These are phyloP conservation scores for Trichoplusia ni DNA, from an alignment of 1,140 invertebrate genomes.

Conservation along the genomic window DNA sequence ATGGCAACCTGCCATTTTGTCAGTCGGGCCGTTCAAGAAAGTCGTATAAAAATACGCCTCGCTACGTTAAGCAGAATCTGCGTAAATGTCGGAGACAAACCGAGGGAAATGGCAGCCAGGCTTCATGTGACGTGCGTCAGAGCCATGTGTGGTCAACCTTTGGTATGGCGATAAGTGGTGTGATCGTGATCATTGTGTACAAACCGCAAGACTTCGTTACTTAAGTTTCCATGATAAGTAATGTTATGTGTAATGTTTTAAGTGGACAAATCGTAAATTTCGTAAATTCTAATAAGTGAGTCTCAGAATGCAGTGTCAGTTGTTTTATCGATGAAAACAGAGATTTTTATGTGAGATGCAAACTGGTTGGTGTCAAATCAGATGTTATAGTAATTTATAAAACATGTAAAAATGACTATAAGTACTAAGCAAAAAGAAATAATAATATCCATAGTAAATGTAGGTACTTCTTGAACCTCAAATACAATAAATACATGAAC, in stretches of 20 bases:
- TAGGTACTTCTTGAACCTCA: too few species aligned
- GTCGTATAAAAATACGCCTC: constrained; percentile 66
- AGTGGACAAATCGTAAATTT: too few species aligned
- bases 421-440: too few species aligned
- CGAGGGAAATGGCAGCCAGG: constrained; percentile 36
- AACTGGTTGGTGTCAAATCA: too few species aligned
- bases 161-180: constrained; percentile 10
- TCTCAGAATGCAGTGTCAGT: too few species aligned
- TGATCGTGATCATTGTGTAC: constrained; percentile 7
- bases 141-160: constrained; percentile 5
- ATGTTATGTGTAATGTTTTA: neutral
- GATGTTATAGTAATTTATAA: too few species aligned
- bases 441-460: too few species aligned
- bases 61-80: constrained; percentile 52
- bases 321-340: too few species aligned
- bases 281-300: too few species aligned
- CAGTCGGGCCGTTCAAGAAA: constrained; percentile 57
- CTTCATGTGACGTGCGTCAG: constrained; percentile 38
- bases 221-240: constrained; percentile 6
- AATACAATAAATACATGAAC: too few species aligned
- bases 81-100: constrained; percentile 49
- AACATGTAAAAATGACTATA: too few species aligned
- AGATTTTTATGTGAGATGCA: too few species aligned
- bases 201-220: constrained; percentile 5
- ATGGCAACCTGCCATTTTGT: constrained; percentile 74